These are phyloP conservation scores for Athrips mouffetella DNA, from an alignment of 2,888 invertebrate species.

Conservation along the genomic window DNA sequence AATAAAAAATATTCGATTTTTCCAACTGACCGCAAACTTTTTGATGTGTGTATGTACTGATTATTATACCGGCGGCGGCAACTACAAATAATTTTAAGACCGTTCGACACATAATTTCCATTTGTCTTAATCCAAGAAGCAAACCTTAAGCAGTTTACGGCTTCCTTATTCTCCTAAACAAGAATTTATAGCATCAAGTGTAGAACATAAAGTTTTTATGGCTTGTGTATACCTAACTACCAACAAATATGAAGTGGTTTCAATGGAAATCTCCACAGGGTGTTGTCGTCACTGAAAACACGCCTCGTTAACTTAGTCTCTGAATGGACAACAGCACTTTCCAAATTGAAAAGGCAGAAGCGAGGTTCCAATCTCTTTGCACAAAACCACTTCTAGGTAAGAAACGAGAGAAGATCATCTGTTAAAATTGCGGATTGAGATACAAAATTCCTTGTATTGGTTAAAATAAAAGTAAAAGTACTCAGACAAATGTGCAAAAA, in stretches of 20 bases:
- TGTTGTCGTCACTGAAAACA: neutral
- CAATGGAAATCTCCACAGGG: constrained; percentile 12
- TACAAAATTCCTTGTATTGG: too few relatives aligned
- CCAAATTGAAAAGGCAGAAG: neutral
- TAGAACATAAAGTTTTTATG: constrained; percentile 14
- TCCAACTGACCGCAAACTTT: too few relatives aligned
- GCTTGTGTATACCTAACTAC: too few relatives aligned
- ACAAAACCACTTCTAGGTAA: too few relatives aligned
- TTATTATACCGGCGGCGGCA: neutral
- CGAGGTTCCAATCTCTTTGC: too few relatives aligned
- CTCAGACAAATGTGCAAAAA: too few relatives aligned
- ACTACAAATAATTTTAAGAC: neutral
- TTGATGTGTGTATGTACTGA: too few relatives aligned
- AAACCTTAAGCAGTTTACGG: neutral
- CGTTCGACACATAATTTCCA: constrained; percentile 5
- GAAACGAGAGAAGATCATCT: too few relatives aligned
- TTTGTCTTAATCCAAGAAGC: neutral
- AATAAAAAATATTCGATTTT: too few relatives aligned
- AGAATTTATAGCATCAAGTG: constrained; percentile 16
- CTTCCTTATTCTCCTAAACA: constrained; percentile 13
- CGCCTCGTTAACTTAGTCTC: neutral
- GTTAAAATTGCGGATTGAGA: too few relatives aligned
- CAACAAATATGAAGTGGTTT: constrained; percentile 8
- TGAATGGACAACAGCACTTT: neutral
- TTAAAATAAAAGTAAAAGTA: too few relatives aligned